Evolutionary conservation across 2,797 vertebrate species (phyloP), one percentile per base, ranked within the genome.

Genomic region (Brachymystax lenok): DNA sequence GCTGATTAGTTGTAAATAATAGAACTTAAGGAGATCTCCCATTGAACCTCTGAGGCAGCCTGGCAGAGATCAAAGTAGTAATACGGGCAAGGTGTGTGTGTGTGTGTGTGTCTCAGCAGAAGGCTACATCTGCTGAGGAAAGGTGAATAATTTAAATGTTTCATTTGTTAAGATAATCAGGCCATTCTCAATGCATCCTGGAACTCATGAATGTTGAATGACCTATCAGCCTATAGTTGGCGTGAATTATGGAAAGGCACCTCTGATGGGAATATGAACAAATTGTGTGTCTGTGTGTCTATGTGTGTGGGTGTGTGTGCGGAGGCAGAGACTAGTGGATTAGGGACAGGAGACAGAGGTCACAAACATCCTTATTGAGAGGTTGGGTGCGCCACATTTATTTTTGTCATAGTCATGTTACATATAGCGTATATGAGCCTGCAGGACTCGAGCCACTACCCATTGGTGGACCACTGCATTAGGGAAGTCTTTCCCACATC

Each of bases 161-260:
- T 97, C 97, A 98, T 99, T 99, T 98, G 95, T 98, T 96, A 73
- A 96, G 96, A 96, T 98, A 98, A 99, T 98, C 97, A 98, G 95
- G 95, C 94, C 95, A 90, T 97, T 99, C 96, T 96, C 96, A 92
- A 98, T 97, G 97, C 97, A 98, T 97, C 95, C 71, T 96, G 95
- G 96, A 96, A 96, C 98, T 99, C 98, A 99, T 99, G 98, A 99
- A 99, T 99, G 97, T 98, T 99, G 97, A 99, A 99, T 98, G 97
- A 98, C 97, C 97, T 96, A 98, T 98, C 97, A 97, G 96, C 95
- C 95, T 97, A 96, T 96, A 97, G 96, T 97, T 97, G 96, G 94
- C 95, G 96, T 98, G 96, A 99, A 99, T 99, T 99, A 99, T 99
- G 97, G 51, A 96, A 98, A 97, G 96, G 92, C 94, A 90, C 93